Base-by-base conservation (phyloP, 2,113 vertebrate genomes). In the Lipophrys pholis region DNA sequence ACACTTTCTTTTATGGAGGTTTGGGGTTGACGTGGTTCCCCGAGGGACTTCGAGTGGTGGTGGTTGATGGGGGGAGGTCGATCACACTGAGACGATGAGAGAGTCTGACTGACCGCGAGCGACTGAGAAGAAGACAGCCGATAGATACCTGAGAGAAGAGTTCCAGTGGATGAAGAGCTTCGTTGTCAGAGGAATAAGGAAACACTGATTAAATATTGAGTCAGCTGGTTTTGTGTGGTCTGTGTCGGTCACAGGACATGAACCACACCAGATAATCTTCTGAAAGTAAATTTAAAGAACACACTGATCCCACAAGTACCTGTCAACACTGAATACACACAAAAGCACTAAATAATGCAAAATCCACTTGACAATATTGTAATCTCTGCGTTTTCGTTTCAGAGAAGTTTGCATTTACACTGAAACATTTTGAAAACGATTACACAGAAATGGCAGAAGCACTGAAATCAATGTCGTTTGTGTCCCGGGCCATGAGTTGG, bases 21-120 rank as follows among this genome's bases (percentile, higher is more conserved):
- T 62, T 39, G 78, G 65, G 87, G 89, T 83, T 90, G 88, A 85
- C 85, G 80, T 8, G 39, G 67, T 67, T 89, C 85, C 83, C 81
- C 2, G 58, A 66, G 81, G 62, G 58, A 45, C 15, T 46, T 64
- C 12, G 30, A 66, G 66, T 30, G 57, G 30, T 42, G 62, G 60
- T 6, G 61, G 21, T 53, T 42, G 30, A 64, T 41, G 68, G 66
- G 54, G 49, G 75, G 58, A 70, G 79, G 39, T 45, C 14, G 63
- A 52, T 63, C 35, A 5, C 61, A 43, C 50, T 30, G 41, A 60
- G 49, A 81, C 67, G 16, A 53, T 62, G 60, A 73, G 48, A 76
- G 61, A 71, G 59, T 53, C 45, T 73, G 62, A 68, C 56, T 73
- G 73, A 49, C 52, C 50, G 58, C 70, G 57, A 71, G 41, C 53